Percentiles rank a stretch among this genome's conserved stretches.
These are phyloP conservation scores for Ferdinandea cuprea DNA, from an alignment of 2,888 invertebrate species.

Conservation along the genomic window DNA sequence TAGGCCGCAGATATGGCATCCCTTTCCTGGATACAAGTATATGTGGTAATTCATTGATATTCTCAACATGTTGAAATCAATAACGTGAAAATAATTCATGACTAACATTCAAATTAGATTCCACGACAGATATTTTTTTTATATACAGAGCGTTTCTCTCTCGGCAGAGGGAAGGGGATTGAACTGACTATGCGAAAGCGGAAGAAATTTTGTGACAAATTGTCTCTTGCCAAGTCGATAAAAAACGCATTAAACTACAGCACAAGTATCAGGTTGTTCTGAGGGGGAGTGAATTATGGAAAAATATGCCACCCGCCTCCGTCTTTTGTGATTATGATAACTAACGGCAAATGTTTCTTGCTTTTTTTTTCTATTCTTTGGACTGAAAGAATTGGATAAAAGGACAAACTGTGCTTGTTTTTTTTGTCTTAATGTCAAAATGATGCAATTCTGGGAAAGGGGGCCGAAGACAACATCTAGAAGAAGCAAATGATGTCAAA, in stretches of 20 bases:
- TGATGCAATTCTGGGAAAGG: constrained; percentile 50
- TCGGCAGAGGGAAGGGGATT: background rate
- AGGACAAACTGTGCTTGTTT: constrained; percentile 66
- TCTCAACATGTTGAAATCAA: constrained; percentile 72
- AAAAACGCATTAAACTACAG: constrained; percentile 72
- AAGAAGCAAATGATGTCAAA: constrained; percentile 43
- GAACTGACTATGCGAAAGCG: background rate
- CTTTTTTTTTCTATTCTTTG: background rate
- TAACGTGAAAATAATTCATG: constrained; percentile 74
- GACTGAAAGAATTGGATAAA: constrained; percentile 28
- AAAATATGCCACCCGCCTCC: constrained; percentile 66
- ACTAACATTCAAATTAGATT: constrained; percentile 69
- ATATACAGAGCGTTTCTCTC: background rate
- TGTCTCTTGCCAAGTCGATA: constrained; percentile 74
- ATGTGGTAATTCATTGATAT: constrained; percentile 62
- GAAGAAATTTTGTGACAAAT: constrained; percentile 66
- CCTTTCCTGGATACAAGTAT: constrained; percentile 6
- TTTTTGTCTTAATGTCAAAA: constrained; percentile 74
- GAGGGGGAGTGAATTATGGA: constrained; percentile 59
- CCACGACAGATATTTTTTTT: constrained; percentile 25
- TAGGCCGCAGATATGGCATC: constrained; percentile 5
- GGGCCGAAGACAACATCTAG: background rate
- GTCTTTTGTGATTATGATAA: constrained; percentile 63
- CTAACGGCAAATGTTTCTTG: constrained; percentile 41
- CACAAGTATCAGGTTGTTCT: constrained; percentile 70